Evolutionary conservation across 2,888 invertebrate genomes (phyloP).

Genomic region (Xylota sylvarum): DNA sequence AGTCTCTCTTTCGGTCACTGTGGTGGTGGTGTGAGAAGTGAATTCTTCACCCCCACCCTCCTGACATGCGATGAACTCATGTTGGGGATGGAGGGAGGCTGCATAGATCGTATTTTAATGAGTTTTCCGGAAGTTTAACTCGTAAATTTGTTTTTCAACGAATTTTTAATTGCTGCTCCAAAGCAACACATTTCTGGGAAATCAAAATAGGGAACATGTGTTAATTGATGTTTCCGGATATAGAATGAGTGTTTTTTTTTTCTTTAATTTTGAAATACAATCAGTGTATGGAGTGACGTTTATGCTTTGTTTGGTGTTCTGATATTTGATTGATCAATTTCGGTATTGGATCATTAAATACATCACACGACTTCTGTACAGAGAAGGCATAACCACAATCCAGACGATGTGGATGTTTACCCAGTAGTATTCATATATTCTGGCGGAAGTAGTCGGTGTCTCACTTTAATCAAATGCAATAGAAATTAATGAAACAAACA

Average conservation of each 20-base stretch:
- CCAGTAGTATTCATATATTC: no score
- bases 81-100: background rate
- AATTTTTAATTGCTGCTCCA: constrained; percentile 10
- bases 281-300: background rate
- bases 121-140: constrained; percentile 52
- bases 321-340: background rate
- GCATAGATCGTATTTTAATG: constrained; percentile 26
- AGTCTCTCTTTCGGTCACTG: background rate
- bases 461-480: no score
- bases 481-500: no score
- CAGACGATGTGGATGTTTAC: no score
- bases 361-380: no score
- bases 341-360: background rate
- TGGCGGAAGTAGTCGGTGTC: no score
- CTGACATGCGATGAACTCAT: constrained; percentile 6
- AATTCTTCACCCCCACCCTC: background rate
- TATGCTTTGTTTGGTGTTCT: background rate
- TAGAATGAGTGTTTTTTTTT: constrained; percentile 10
- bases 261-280: constrained; percentile 2
- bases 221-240: constrained; percentile 48
- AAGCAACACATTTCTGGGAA: constrained; percentile 29
- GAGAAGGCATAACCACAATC: no score
- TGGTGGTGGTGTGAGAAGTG: background rate
- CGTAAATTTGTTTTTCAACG: constrained; percentile 25
- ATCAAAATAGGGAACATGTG: constrained; percentile 8